Evolutionary conservation across 2,113 vertebrate species (phyloP).

Genomic region (Accipiter cooperii): DNA sequence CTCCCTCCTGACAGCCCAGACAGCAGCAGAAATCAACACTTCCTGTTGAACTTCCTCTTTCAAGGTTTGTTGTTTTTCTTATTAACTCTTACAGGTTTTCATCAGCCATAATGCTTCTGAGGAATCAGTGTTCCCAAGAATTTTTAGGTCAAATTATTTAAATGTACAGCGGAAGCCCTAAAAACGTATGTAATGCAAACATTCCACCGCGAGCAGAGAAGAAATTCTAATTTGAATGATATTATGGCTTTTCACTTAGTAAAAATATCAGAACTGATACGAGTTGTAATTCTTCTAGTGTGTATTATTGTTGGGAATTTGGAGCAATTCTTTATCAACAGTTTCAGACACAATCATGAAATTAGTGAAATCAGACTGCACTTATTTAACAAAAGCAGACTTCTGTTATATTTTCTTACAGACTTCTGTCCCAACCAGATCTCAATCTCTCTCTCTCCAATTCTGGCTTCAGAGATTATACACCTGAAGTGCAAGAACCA

Average conservation of each 20-base stretch:
- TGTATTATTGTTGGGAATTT: not conserved
- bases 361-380: not conserved
- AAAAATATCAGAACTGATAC: not conserved
- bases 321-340: not conserved
- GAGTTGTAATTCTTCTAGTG: not conserved
- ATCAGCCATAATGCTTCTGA: not conserved
- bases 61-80: not conserved
- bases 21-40: conserved; percentile 48
- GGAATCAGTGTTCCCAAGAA: not conserved
- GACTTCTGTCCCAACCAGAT: not conserved
- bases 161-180: not conserved
- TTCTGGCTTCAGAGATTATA: not conserved
- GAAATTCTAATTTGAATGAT: not conserved
- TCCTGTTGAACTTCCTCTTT: conserved; percentile 67
- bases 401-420: not conserved
- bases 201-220: accelerated
- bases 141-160: not conserved
- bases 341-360: not conserved
- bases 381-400: not conserved
- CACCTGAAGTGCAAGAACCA: not conserved
- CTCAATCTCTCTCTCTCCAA: not conserved
- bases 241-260: not conserved
- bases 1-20: not conserved
- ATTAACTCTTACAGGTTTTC: not conserved
- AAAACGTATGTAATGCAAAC: not conserved